These are phyloP conservation scores for Chiloscyllium punctatum DNA, from an alignment of 2,797 vertebrate species.

Conservation along the genomic window DNA sequence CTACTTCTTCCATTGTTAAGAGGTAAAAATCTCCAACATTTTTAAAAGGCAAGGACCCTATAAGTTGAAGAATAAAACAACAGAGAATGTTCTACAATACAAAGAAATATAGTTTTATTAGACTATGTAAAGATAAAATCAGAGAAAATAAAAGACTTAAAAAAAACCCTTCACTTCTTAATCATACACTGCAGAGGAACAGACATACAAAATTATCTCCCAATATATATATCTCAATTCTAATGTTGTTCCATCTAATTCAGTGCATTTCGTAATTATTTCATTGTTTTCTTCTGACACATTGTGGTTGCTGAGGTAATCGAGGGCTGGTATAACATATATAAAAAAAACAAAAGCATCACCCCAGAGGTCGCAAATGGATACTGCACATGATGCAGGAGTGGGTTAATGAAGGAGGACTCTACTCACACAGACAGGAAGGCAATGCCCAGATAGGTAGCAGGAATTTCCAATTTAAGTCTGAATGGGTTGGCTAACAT, in stretches of 20 bases:
- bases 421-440: not conserved
- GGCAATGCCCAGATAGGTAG: not conserved
- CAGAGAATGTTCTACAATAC: conserved; percentile 15
- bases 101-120: conserved; percentile 36
- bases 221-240: conserved; percentile 38
- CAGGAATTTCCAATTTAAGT: not conserved
- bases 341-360: conserved; percentile 1
- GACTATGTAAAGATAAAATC: conserved; percentile 27
- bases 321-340: not conserved
- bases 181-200: conserved; percentile 36
- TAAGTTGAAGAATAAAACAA: conserved; percentile 9
- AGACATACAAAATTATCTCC: conserved; percentile 39
- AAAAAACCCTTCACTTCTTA: conserved; percentile 9
- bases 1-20: conserved; percentile 11
- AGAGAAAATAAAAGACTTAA: conserved; percentile 13
- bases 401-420: not conserved
- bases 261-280: conserved; percentile 33
- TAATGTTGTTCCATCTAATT: conserved; percentile 29
- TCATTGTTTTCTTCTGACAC: conserved; percentile 19
- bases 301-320: conserved; percentile 37
- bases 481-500: not conserved
- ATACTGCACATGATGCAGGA: not conserved
- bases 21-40: conserved; percentile 19
- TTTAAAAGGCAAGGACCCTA: not conserved
- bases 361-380: conserved; percentile 29